Evolutionary conservation across 2,113 vertebrate genomes (phyloP).

Genomic region (Ranitomeya variabilis): DNA sequence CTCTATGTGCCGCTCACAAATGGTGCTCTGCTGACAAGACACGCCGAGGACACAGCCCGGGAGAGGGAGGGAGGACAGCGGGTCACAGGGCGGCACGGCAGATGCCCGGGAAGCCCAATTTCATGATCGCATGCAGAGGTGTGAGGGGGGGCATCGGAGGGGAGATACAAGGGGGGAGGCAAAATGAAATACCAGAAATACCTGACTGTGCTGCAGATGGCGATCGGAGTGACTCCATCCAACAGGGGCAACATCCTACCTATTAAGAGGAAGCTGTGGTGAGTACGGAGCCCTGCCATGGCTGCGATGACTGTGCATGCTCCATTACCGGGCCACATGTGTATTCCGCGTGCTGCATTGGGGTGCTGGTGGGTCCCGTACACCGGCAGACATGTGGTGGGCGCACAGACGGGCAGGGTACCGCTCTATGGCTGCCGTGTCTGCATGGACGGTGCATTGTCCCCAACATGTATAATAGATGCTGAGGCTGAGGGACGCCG

Average conservation of each 20-base stretch:
- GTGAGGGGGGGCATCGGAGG: constrained; percentile 83
- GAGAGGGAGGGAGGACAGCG: constrained; percentile 51
- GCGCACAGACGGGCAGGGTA: background rate
- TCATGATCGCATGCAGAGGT: constrained; percentile 90
- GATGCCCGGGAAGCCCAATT: constrained; percentile 85
- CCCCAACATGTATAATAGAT: background rate
- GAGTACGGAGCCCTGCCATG: constrained; percentile 69
- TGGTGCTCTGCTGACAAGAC: constrained; percentile 78
- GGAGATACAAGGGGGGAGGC: constrained; percentile 84
- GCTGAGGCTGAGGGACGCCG: background rate
- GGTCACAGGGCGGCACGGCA: constrained; percentile 80
- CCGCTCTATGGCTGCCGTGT: background rate
- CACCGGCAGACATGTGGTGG: background rate
- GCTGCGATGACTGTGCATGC: background rate
- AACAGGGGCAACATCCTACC: constrained; percentile 96
- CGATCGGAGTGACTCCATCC: constrained; percentile 95
- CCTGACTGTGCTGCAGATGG: constrained; percentile 98
- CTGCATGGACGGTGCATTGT: background rate
- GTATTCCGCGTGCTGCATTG: constrained; percentile 13
- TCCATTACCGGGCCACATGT: constrained; percentile 5
- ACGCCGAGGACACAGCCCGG: background rate
- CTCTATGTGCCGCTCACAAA: constrained; percentile 74
- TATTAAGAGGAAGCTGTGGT: constrained; percentile 95
- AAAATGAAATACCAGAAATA: constrained; percentile 99
- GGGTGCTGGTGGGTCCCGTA: background rate